phyloP scores from a whole-genome alignment of 2,888 invertebrate species.

The Abrostola tripartita region DNA sequence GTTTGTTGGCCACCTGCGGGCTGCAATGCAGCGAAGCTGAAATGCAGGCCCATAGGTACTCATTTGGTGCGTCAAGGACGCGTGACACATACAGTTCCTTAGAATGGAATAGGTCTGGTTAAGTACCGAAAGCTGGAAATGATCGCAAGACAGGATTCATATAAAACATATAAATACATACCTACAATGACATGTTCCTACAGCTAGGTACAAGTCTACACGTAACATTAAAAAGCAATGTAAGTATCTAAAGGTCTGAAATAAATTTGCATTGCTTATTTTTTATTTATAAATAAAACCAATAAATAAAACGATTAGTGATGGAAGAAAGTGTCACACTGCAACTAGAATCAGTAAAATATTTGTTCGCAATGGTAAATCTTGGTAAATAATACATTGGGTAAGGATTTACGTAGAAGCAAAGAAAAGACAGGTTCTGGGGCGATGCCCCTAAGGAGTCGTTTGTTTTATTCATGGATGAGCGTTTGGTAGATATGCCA shows the following conservation, averaged over 20 bases:
- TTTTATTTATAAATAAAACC: background rate
- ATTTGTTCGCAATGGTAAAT: conserved; percentile 62
- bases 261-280: background rate
- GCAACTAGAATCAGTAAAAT: conserved; percentile 33
- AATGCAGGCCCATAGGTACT: too few relatives aligned
- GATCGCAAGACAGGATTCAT: too few relatives aligned
- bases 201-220: background rate
- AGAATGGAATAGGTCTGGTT: too few relatives aligned
- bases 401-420: conserved; percentile 69
- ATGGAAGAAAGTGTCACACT: conserved; percentile 7
- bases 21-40: too few relatives aligned
- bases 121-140: too few relatives aligned
- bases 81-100: too few relatives aligned
- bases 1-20: too few relatives aligned
- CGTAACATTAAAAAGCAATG: background rate
- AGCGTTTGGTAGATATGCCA: conserved; percentile 50
- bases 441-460: conserved; percentile 58
- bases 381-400: conserved; percentile 64
- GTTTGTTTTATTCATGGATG: conserved; percentile 72
- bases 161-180: too few relatives aligned
- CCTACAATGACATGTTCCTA: too few relatives aligned
- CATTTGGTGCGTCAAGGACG: too few relatives aligned
- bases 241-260: background rate
- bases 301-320: background rate
- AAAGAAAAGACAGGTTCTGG: conserved; percentile 72